These are phyloP conservation scores for Holothuria leucospilota DNA, from an alignment of 53 echinoderm and acorn worm species.

Conservation along the genomic window DNA sequence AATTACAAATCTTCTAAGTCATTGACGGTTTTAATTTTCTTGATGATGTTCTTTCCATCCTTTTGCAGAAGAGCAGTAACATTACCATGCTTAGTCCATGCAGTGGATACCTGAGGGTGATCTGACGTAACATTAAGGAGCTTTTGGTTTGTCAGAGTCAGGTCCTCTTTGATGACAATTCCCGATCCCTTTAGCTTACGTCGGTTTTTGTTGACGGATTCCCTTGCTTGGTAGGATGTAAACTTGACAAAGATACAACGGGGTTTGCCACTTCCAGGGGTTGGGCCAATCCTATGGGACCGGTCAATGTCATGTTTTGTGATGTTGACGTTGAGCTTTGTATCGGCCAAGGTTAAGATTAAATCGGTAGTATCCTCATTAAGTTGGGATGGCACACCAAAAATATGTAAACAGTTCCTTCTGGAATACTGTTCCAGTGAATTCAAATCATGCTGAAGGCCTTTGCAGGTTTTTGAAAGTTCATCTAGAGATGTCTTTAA, in stretches of 20 bases:
- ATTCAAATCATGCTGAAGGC: background rate
- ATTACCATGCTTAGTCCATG: background rate
- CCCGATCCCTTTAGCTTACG: too few relatives aligned
- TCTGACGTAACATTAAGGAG: too few relatives aligned
- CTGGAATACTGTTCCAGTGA: background rate
- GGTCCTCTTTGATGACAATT: background rate
- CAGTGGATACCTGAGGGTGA: too few relatives aligned
- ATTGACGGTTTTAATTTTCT: too few relatives aligned
- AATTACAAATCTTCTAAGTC: background rate
- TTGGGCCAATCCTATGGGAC: too few relatives aligned
- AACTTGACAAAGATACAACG: background rate
- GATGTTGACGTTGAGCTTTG: too few relatives aligned
- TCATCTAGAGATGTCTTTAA: background rate
- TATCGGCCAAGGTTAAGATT: background rate
- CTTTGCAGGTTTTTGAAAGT: background rate
- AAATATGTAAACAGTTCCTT: background rate
- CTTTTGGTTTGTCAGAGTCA: background rate
- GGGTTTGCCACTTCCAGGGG: background rate
- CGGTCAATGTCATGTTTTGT: too few relatives aligned
- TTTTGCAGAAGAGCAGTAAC: background rate
- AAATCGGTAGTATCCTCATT: background rate
- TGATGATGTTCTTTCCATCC: background rate
- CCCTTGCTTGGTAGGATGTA: too few relatives aligned
- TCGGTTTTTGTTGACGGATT: too few relatives aligned
- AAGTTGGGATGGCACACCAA: background rate